Conservation (phyloP, 2,888 invertebrate species). For the Sisyra nigra region DNA sequence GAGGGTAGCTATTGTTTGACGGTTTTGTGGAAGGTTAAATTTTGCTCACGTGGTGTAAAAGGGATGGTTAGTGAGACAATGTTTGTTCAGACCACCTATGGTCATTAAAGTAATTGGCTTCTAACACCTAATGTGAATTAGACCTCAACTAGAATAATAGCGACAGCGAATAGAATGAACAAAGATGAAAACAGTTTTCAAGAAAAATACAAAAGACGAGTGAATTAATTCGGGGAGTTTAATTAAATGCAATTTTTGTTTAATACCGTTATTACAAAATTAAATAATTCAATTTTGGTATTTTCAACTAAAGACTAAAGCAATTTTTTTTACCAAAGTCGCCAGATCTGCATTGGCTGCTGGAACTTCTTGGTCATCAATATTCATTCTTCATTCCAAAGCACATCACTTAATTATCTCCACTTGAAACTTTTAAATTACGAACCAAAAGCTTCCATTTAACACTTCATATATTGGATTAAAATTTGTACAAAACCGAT, state of each 20-base stretch:
- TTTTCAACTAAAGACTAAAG: not conserved
- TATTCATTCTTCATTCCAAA: conserved; percentile 19
- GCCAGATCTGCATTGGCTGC: conserved; percentile 23
- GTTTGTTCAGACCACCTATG: conserved; percentile 9
- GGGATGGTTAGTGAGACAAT: not conserved
- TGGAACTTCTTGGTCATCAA: conserved; percentile 28
- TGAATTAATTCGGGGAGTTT: no score
- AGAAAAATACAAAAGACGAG: no score
- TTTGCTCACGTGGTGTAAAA: no score
- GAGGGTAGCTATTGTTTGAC: no score
- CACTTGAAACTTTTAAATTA: no score
- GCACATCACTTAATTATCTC: not conserved
- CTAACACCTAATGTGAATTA: conserved; percentile 2
- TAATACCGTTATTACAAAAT: no score
- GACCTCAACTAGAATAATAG: not conserved
- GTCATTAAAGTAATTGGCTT: conserved; percentile 20
- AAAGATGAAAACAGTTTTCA: no score
- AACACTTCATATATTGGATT: not conserved
- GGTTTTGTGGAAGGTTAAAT: no score
- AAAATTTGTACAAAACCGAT: not conserved
- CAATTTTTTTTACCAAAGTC: conserved; percentile 21
- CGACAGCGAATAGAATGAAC: no score
- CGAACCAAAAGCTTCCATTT: not conserved
- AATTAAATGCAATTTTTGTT: no score
- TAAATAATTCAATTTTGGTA: not conserved